Evolutionary conservation across 1,140 invertebrate species (phyloP), one percentile per base, ranked within the genome.

Genomic region (Meloidogyne exigua): DNA sequence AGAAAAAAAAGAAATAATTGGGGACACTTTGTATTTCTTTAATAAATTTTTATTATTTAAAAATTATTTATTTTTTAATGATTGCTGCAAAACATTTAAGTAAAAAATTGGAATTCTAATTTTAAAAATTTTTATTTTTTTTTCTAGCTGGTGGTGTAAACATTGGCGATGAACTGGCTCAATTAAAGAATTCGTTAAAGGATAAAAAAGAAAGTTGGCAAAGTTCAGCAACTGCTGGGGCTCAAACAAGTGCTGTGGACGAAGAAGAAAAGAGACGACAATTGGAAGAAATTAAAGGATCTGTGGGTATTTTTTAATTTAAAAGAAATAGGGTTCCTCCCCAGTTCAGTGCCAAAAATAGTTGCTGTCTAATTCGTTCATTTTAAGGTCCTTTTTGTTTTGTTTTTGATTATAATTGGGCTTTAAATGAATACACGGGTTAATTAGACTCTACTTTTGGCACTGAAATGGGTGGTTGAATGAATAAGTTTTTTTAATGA

Each of bases 131-230:
- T 23, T 73, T 73, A 25, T 28, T 73, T 73, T 73, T 69, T 39
- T 68, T 79, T 84, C 57, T 69, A 84, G 82, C 83, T 44, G 83
- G 84, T 21, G 73, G 57, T 26, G 74, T 80, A 26, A 83, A 78
- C 42, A 83, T 86, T 70, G 74, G 77, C 57, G 84, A 85, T 68
- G 84, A 85, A 68, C 49, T 85, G 32, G 73, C 85, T 28, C 77
- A 81, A 70, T 39, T 85, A 21, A 78, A 75, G 32, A 63, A 71
- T 25, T 68, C 32, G 11, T 66, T 81, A 71, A 73, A 84, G 81
- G 81, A 87, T 44, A 85, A 84, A 77, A 86, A 86, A 80, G 83
- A 72, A 76, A 83, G 65, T 75, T 87, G 67, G 85, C 64, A 87
- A 77, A 64, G 68, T 28, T 85, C 84, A n/a, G 79, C 72, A 36